Conservation (phyloP, 2,797 vertebrate genomes). For the Otus scops region DNA sequence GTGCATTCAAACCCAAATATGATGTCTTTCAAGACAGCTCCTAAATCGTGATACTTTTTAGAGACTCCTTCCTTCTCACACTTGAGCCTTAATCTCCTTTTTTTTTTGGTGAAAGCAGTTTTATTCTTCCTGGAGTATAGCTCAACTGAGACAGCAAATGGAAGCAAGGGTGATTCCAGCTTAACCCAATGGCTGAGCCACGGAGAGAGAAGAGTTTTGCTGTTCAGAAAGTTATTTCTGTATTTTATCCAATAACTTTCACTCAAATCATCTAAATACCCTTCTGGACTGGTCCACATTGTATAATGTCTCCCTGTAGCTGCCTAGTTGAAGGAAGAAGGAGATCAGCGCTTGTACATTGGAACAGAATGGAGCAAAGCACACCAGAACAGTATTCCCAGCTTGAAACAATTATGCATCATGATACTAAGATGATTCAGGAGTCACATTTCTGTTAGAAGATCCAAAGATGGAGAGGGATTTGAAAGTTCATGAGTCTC, state of each 20-base stretch:
- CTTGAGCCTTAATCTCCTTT: neutral
- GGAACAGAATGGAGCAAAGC: neutral
- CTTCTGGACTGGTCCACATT: neutral
- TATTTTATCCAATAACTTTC: neutral
- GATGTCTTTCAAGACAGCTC: neutral
- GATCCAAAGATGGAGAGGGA: neutral
- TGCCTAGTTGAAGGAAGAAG: neutral
- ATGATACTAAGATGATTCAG: neutral
- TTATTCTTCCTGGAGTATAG: neutral
- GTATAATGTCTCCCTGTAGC: neutral
- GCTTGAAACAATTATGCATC: neutral
- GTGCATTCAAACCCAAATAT: neutral
- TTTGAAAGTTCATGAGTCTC: neutral
- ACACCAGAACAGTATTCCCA: neutral
- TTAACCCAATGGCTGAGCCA: neutral
- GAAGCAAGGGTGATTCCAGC: neutral
- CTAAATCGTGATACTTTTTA: neutral
- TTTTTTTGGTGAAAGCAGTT: neutral
- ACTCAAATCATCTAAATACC: neutral
- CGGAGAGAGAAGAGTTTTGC: neutral
- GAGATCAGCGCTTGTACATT: neutral
- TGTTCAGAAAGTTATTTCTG: neutral
- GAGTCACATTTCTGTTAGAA: neutral
- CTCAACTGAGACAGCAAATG: neutral
- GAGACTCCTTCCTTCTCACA: neutral